Percentiles rank a stretch among this genome's conserved stretches.
Conservation (phyloP, 2,113 vertebrate species). For the Mirounga angustirostris region DNA sequence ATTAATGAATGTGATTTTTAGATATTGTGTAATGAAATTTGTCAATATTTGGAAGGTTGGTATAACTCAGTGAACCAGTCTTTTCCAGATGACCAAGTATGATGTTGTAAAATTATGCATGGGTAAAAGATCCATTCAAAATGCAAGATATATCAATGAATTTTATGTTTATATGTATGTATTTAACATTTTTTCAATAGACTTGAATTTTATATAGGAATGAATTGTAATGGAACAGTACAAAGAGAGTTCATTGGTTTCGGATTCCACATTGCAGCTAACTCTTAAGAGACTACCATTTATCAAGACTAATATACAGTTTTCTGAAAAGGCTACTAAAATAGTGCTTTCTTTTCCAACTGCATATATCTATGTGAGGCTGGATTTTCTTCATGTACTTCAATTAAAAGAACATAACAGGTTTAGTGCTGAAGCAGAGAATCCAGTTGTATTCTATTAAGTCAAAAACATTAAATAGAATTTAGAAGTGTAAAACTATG, state of each 20-base stretch:
- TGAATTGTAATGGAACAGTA: conserved; percentile 30
- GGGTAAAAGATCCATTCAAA: not conserved
- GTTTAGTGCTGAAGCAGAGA: conserved; percentile 39
- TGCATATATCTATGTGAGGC: not conserved
- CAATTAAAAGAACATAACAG: not conserved
- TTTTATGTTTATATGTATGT: not conserved
- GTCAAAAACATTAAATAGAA: not conserved
- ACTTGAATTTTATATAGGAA: not conserved
- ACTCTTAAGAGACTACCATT: not conserved
- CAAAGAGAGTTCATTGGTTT: conserved; percentile 25
- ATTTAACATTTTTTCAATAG: not conserved
- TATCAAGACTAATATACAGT: not conserved
- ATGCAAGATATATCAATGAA: not conserved
- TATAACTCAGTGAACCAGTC: not conserved
- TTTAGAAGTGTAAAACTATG: conserved; percentile 17
- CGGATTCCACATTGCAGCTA: conserved; percentile 1
- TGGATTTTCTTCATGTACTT: conserved; percentile 23
- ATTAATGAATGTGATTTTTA: conserved; percentile 48
- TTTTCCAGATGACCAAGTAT: conserved; percentile 37
- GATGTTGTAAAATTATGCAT: conserved; percentile 25
- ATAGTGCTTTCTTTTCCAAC: not conserved
- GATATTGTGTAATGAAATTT: conserved; percentile 6
- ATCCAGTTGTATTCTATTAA: not conserved
- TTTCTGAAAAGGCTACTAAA: conserved; percentile 39
- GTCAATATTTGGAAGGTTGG: not conserved